These are phyloP conservation scores for Scolanthus callimorphus DNA, from an alignment of 92 coral and sea anemone species.

Conservation along the genomic window DNA sequence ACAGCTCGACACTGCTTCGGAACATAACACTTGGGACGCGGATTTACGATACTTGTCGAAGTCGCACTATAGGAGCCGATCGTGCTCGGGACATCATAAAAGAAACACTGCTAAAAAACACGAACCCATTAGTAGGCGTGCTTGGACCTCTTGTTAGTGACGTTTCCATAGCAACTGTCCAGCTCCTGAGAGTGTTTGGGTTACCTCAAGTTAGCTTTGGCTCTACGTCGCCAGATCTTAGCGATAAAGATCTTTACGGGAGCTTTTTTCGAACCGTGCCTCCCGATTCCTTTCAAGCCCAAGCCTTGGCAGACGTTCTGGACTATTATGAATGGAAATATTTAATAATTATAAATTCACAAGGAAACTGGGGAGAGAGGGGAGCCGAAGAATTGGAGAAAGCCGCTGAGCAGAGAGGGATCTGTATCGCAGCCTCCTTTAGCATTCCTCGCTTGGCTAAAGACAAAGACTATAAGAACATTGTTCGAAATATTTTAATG, in stretches of 20 bases:
- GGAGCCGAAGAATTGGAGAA: conserved; percentile 56
- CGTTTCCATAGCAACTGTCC: conserved; percentile 91
- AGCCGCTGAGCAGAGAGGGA: conserved; percentile 43
- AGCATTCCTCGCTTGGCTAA: conserved; percentile 46
- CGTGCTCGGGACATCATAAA: conserved; percentile 86
- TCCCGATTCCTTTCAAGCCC: conserved; percentile 87
- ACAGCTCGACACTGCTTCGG: conserved; percentile 66
- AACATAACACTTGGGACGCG: conserved; percentile 75
- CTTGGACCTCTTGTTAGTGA: conserved; percentile 89
- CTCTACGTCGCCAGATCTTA: conserved; percentile 84
- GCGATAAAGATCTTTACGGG: conserved; percentile 78
- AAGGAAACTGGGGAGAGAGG: conserved; percentile 74
- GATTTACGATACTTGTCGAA: conserved; percentile 96
- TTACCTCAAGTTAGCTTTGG: conserved; percentile 96
- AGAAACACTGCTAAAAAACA: conserved; percentile 42
- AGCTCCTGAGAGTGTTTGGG: conserved; percentile 83
- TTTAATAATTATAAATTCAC: conserved; percentile 63
- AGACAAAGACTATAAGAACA: conserved; percentile 21
- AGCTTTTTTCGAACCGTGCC: conserved; percentile 93
- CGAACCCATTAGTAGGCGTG: conserved; percentile 61
- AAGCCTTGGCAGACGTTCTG: conserved; percentile 75
- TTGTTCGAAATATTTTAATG: conserved; percentile 16
- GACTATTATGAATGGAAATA: conserved; percentile 78
- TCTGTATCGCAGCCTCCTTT: conserved; percentile 54
- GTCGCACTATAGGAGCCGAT: conserved; percentile 93